Evolutionary conservation across 23 tunicate species (phyloP).

Genomic region (Trididemnum miniatum): DNA sequence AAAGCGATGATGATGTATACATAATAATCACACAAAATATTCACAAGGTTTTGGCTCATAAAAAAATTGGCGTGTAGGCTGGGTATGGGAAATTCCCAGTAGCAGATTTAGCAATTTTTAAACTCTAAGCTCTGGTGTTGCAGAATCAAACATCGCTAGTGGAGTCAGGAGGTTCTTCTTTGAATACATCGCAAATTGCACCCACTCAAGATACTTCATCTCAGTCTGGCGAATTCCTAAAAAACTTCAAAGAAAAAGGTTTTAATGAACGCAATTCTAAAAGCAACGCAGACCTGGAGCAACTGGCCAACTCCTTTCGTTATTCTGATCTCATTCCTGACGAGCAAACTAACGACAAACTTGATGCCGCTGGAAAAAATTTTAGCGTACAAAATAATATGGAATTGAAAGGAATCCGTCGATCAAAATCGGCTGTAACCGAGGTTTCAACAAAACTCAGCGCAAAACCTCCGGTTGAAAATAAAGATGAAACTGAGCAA

Average conservation of each 20-base stretch:
- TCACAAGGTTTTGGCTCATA: too few relatives aligned
- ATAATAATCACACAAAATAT: too few relatives aligned
- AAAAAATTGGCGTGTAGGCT: too few relatives aligned
- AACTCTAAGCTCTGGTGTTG: too few relatives aligned
- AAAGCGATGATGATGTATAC: too few relatives aligned
- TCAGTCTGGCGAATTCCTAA: constrained; percentile 21
- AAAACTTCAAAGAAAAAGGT: constrained; percentile 33
- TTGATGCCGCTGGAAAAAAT: neutral
- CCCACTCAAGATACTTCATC: too few relatives aligned
- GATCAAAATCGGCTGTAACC: neutral
- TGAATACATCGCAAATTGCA: neutral
- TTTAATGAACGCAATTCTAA: neutral
- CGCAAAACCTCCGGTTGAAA: constrained; percentile 1
- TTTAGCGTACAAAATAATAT: too few relatives aligned
- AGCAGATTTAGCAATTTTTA: too few relatives aligned
- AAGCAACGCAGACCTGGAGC: constrained; percentile 7
- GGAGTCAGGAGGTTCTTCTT: neutral
- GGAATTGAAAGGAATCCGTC: neutral
- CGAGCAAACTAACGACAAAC: neutral
- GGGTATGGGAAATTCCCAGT: too few relatives aligned
- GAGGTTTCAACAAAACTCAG: neutral
- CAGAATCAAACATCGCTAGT: neutral
- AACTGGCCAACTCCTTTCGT: constrained; percentile 20
- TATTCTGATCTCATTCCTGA: constrained; percentile 17
- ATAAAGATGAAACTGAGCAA: neutral